Evolutionary conservation across 1,140 invertebrate genomes (phyloP), one percentile per base, ranked within the genome.

Genomic region (Lasioglossum baleicum): DNA sequence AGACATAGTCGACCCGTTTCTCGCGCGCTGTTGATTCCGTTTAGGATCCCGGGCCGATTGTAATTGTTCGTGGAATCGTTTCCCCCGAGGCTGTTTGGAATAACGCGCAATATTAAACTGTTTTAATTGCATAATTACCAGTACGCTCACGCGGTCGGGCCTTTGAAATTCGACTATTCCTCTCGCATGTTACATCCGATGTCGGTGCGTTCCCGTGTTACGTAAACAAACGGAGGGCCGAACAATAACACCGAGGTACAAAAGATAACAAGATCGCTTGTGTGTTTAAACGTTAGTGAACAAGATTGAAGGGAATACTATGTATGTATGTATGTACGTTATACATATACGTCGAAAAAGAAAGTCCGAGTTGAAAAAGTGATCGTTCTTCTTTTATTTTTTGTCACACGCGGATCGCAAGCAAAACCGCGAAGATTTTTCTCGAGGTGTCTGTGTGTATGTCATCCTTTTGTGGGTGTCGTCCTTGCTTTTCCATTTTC

Each of bases 401-500:
- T 35, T 35, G 5, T 35, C 35, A 35, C 13, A 61, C 42, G 58
- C 26, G 22, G 11, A 56, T 58, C 56, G 26, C 11, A 40, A 60
- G 31, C 2, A 13, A 11, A 75, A 66, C 31, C 26, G 63, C 63
- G 35, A 35, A 35, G 35, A 35, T 35, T 35, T 63, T 10, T 2
- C 26, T 13, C 10, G 58, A 0, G 10, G 44, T 31, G 40, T 15
- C 26, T 31, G 26, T n/a, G 8, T 35, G 56, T 56, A 64, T 74
- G 67, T 56, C 2, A 60, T 51, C 7, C 60, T 26, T 63, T 44
- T 53, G 35, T 10, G 22, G 22, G 15, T 70, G 22, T 73, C 74
- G 22, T 75, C 83, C 83, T 86, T 86, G 83, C 80, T 85, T 76
- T 44, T 75, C 63, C 60, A 42, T 61, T 71, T 8, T 61, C 51